Evolutionary conservation across 2,888 invertebrate species (phyloP).

Genomic region (Ichneumoninae sp.): DNA sequence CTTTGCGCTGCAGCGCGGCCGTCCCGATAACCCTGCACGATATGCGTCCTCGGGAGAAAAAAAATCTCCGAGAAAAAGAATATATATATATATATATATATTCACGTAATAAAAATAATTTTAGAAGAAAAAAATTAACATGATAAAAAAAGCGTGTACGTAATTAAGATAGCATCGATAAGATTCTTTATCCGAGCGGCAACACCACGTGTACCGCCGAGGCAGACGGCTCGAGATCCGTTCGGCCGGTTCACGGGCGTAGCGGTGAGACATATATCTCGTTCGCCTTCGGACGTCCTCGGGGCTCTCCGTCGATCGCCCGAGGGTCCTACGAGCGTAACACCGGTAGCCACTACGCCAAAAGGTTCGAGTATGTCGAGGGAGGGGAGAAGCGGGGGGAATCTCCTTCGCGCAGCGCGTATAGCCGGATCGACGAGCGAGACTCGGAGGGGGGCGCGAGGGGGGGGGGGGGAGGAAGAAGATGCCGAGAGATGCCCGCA

Average conservation of each 20-base stretch:
- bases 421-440: constrained; percentile 6
- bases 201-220: constrained; percentile 15
- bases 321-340: constrained; percentile 83
- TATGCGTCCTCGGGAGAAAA: too few relatives aligned
- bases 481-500: constrained; percentile 51
- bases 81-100: too few relatives aligned
- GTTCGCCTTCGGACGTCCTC: constrained; percentile 77
- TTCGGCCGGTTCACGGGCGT: constrained; percentile 40
- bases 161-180: neutral
- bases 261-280: constrained; percentile 63
- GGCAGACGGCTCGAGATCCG: constrained; percentile 51
- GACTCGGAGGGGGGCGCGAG: neutral
- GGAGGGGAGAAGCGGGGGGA: constrained; percentile 52
- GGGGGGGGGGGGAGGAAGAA: constrained; percentile 43
- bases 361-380: constrained; percentile 72
- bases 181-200: neutral
- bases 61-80: too few relatives aligned
- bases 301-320: constrained; percentile 77
- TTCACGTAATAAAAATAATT: too few relatives aligned
- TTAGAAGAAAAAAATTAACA: neutral
- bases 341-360: constrained; percentile 83
- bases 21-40: too few relatives aligned
- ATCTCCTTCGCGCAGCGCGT: constrained; percentile 1
- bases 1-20: too few relatives aligned
- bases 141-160: neutral